These are phyloP conservation scores for Pipistrellus pygmaeus DNA, from an alignment of 2,797 vertebrate genomes.

Conservation along the genomic window DNA sequence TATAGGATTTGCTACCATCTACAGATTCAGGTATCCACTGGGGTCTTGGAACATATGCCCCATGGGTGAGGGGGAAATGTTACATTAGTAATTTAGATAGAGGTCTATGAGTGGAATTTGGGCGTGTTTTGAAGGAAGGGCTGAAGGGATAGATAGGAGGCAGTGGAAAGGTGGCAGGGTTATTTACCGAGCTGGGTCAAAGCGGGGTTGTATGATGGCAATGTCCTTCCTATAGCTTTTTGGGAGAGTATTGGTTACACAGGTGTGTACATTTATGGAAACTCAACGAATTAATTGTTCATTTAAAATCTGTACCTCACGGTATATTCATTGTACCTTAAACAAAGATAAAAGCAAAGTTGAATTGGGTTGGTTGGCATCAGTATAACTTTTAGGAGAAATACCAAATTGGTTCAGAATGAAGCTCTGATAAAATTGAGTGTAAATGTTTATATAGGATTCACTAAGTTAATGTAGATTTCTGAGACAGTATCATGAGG, in stretches of 20 bases:
- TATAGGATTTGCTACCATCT: neutral
- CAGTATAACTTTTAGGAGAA: neutral
- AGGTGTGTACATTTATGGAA: neutral
- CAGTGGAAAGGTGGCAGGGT: neutral
- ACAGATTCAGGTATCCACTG: neutral
- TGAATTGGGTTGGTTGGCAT: neutral
- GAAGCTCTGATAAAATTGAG: conserved; percentile 9
- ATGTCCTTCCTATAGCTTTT: neutral
- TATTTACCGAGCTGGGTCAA: neutral
- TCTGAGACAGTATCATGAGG: neutral
- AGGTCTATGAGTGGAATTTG: neutral
- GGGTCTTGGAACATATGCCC: neutral
- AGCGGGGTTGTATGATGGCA: neutral
- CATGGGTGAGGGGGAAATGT: neutral
- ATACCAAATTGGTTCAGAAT: neutral
- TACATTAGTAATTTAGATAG: neutral
- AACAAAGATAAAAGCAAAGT: too few relatives aligned
- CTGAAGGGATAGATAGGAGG: neutral
- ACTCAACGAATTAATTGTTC: neutral
- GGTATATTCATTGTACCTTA: neutral
- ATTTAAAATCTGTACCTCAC: neutral
- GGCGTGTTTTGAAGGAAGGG: neutral
- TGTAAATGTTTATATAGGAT: neutral
- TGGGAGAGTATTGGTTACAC: neutral
- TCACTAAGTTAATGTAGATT: neutral